phyloP scores from a whole-genome alignment of 2,113 vertebrate species.

The Tragelaphus buxtoni region DNA sequence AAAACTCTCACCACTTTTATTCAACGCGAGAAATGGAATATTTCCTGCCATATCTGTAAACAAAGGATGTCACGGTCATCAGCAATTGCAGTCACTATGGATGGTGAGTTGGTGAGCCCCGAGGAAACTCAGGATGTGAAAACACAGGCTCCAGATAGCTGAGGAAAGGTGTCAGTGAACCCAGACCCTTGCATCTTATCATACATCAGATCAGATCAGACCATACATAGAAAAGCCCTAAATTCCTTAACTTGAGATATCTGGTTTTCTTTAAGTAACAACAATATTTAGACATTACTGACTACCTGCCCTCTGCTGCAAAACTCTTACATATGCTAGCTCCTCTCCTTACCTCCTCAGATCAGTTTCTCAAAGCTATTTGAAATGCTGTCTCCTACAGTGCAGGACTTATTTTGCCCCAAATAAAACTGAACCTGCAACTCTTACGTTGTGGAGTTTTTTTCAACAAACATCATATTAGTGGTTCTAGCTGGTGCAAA shows the following conservation, averaged over 20 bases:
- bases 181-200: neutral
- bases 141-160: neutral
- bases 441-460: neutral
- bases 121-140: neutral
- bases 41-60: neutral
- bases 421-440: neutral
- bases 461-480: neutral
- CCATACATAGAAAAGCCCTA: neutral
- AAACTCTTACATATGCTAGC: neutral
- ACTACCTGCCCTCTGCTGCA: neutral
- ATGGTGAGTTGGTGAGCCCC: neutral
- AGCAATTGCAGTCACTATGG: neutral
- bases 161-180: neutral
- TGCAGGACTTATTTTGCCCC: neutral
- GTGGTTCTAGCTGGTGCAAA: too few species aligned
- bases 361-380: neutral
- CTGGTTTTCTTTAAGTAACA: neutral
- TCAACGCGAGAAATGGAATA: neutral
- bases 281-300: neutral
- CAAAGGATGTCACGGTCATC: neutral
- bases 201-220: too few species aligned
- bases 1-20: rapidly evolving
- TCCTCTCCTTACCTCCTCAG: neutral
- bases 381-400: neutral
- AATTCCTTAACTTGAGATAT: neutral